Conservation (phyloP, 2,113 vertebrate species). For the Nerophis ophidion region DNA sequence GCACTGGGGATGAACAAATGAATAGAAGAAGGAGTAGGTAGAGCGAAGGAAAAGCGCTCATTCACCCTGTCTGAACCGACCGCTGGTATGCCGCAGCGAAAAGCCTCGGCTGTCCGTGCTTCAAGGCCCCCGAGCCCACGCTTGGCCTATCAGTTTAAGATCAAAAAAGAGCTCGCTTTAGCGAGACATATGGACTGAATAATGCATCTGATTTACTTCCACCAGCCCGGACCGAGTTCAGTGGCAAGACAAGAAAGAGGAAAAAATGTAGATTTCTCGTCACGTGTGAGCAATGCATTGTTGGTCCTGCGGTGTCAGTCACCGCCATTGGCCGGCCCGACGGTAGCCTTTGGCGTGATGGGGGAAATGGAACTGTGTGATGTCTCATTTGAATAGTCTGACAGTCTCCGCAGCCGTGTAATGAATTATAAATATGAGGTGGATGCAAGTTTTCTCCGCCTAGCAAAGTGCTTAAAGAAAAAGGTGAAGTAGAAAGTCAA, state of each 20-base stretch:
- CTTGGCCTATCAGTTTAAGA: slow-evolving; percentile 70
- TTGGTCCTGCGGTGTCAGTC: slow-evolving; percentile 37
- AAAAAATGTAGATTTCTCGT: slow-evolving; percentile 27
- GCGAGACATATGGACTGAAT: slow-evolving; percentile 70
- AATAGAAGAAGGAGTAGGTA: slow-evolving; percentile 25
- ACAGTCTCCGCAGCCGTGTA: slow-evolving; percentile 58
- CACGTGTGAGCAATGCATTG: slow-evolving; percentile 18
- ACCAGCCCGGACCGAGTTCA: slow-evolving; percentile 43
- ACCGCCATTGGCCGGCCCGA: slow-evolving; percentile 39
- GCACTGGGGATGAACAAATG: slow-evolving; percentile 47
- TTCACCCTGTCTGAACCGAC: slow-evolving; percentile 46
- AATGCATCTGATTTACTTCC: slow-evolving; percentile 65
- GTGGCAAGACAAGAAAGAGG: slow-evolving; percentile 19
- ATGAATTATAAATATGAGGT: slow-evolving; percentile 71
- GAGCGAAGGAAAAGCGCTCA: slow-evolving; percentile 22
- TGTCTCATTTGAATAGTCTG: slow-evolving; percentile 70
- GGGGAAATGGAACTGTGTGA: slow-evolving; percentile 50
- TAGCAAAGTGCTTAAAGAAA: slow-evolving; percentile 58
- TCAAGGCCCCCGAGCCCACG: slow-evolving; percentile 62
- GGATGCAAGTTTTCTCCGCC: slow-evolving; percentile 37
- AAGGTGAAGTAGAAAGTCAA: slow-evolving; percentile 60
- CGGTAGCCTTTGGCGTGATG: slow-evolving; percentile 39
- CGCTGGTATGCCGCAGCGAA: slow-evolving; percentile 43
- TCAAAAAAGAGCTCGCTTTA: slow-evolving; percentile 67
- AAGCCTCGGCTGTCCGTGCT: slow-evolving; percentile 61